Conservation (phyloP, 23 tunicate genomes). For the Trididemnum clinides region DNA sequence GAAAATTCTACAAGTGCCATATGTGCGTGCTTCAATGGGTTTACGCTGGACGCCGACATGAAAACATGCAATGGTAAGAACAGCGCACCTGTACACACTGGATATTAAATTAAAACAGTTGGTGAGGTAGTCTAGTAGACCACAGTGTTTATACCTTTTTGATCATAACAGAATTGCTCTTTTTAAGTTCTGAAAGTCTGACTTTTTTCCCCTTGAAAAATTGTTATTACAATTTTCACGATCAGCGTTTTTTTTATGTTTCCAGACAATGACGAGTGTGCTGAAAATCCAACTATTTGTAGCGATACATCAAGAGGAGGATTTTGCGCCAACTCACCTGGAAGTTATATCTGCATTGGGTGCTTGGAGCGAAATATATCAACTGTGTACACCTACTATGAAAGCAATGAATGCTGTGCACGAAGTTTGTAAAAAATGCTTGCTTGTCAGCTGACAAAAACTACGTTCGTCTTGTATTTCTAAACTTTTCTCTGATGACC, state of each 20-base stretch:
- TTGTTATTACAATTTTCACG: too few relatives aligned
- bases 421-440: not conserved
- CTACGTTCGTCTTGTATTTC: too few relatives aligned
- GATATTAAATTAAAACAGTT: too few relatives aligned
- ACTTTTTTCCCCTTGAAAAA: too few relatives aligned
- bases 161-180: too few relatives aligned
- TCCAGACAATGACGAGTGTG: conserved; percentile 33
- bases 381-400: not conserved
- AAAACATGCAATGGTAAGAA: conserved; percentile 7
- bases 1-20: not conserved
- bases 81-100: too few relatives aligned
- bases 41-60: not conserved
- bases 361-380: not conserved
- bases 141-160: too few relatives aligned
- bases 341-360: not conserved
- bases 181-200: too few relatives aligned
- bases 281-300: not conserved
- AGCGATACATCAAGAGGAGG: not conserved
- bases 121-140: too few relatives aligned
- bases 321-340: conserved; percentile 3
- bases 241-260: too few relatives aligned
- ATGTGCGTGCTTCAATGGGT: not conserved
- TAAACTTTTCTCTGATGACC: too few relatives aligned
- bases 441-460: too few relatives aligned
- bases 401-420: conserved; percentile 1